Base-by-base conservation (phyloP, 2,113 vertebrate genomes). In the Nothoprocta pentlandii region DNA sequence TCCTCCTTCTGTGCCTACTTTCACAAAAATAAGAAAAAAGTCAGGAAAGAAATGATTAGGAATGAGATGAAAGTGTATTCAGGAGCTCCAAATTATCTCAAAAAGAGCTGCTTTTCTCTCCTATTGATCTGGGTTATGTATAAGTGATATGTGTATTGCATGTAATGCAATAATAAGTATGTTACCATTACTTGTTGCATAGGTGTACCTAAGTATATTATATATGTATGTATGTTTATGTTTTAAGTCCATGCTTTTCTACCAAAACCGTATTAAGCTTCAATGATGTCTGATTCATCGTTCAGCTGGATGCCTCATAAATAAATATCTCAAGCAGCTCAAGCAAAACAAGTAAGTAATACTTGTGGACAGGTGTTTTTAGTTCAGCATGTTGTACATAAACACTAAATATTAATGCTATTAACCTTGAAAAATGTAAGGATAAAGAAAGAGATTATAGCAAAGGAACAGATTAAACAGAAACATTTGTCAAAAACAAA, bases 401-500 rank as follows among this genome's bases (percentile, higher is more conserved):
- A 90, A 76, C 79, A 53, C 59, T 95, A 71, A 71, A 23, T 81
- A 86, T 84, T 96, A 90, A 90, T 90, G 53, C 53, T 75, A 70
- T 88, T 95, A 79, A 78, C 76, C 87, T 83, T 53, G 61, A 86
- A 58, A 91, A 88, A 84, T 73, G 53, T 58, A 75, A 51, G 69
- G 21, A 44, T 71, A 84, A 91, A 94, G 47, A 58, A 88, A 80
- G 58, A 91, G 36, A 90, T 93, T 71, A 83, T 46, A 49, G 69
- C 53, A 86, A 95, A 90, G 3, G 41, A 25, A 76, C 36, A 79
- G 73, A 92, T 87, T 79, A 76, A 94, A 20, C 73, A 84, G 82
- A 86, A 95, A 76, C 28, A 79, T 95, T 94, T 94, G 73, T 94
- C 73, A 88, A 68, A 90, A 91, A 8, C 28, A 80, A 89, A 59